Evolutionary conservation across 2,888 invertebrate genomes (phyloP).

Genomic region (Tipula lateralis): DNA sequence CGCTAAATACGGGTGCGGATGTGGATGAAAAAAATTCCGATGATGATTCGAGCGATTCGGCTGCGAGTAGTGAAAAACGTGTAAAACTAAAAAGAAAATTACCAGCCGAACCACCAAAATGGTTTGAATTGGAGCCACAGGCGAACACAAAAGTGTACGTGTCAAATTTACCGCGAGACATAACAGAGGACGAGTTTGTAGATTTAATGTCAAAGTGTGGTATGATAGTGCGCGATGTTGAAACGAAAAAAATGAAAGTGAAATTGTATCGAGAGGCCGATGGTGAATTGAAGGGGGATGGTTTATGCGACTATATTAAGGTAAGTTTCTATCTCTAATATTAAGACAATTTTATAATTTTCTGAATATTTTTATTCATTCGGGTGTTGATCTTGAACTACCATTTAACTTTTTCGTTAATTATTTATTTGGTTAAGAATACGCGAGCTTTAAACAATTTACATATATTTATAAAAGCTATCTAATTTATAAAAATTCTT

Average conservation of each 20-base stretch:
- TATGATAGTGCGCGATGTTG: slow-evolving; percentile 81
- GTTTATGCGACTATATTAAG: slow-evolving; percentile 91
- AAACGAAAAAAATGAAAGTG: slow-evolving; percentile 74
- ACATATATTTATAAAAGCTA: no score
- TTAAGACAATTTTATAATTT: no score
- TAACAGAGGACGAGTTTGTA: slow-evolving; percentile 83
- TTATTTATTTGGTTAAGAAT: no score
- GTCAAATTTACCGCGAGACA: slow-evolving; percentile 80
- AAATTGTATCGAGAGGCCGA: slow-evolving; percentile 84
- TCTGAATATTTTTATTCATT: no score
- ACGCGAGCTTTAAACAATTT: no score
- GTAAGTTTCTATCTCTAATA: slow-evolving; percentile 48
- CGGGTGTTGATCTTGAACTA: no score
- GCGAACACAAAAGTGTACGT: slow-evolving; percentile 96
- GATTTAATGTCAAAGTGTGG: slow-evolving; percentile 96
- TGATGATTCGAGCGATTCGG: background rate
- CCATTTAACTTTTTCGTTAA: no score
- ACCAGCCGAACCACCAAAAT: slow-evolving; percentile 56
- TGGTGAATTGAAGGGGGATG: slow-evolving; percentile 91
- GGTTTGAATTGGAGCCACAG: slow-evolving; percentile 88
- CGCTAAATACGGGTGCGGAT: slow-evolving; percentile 32
- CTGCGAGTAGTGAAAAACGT: slow-evolving; percentile 28
- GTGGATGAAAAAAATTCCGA: background rate
- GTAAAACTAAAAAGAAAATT: slow-evolving; percentile 51
- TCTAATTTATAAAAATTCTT: no score